A percentile compares a stretch with the other conserved stretches of the same genome.
Conservation (phyloP, 2,797 vertebrate genomes). For the Channa striata region DNA sequence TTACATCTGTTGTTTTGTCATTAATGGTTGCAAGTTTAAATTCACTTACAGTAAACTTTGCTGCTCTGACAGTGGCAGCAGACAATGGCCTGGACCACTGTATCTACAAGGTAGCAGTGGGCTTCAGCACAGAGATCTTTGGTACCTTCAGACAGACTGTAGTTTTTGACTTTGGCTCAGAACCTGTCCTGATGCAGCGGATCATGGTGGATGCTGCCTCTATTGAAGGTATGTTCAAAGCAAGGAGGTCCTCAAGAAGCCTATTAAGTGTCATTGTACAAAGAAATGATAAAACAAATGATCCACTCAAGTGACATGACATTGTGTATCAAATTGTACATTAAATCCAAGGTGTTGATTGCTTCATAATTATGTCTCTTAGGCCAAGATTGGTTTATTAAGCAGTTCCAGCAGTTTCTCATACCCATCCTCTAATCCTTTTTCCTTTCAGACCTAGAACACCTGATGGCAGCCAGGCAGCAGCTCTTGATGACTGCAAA, state of each 20-base stretch:
- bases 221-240: conserved; percentile 91
- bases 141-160: conserved; percentile 99
- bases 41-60: not conserved
- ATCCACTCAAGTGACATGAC: too few relatives aligned
- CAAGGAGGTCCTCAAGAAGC: not conserved
- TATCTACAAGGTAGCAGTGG: conserved; percentile 94
- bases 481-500: conserved; percentile 96
- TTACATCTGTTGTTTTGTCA: not conserved
- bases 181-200: conserved; percentile 98
- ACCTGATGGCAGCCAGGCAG: conserved; percentile 95
- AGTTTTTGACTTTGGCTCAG: conserved; percentile 98
- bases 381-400: not conserved
- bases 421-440: not conserved
- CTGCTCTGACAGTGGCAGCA: conserved; percentile 62
- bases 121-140: conserved; percentile 98
- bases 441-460: conserved; percentile 90
- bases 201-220: conserved; percentile 99
- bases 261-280: too few relatives aligned
- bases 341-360: not conserved
- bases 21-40: not conserved
- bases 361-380: not conserved
- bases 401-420: not conserved
- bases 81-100: conserved; percentile 96
- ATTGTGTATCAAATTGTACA: not conserved
- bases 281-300: too few relatives aligned